Conservation (phyloP, 2,113 vertebrate genomes). For the Paradoxurus hermaphroditus region DNA sequence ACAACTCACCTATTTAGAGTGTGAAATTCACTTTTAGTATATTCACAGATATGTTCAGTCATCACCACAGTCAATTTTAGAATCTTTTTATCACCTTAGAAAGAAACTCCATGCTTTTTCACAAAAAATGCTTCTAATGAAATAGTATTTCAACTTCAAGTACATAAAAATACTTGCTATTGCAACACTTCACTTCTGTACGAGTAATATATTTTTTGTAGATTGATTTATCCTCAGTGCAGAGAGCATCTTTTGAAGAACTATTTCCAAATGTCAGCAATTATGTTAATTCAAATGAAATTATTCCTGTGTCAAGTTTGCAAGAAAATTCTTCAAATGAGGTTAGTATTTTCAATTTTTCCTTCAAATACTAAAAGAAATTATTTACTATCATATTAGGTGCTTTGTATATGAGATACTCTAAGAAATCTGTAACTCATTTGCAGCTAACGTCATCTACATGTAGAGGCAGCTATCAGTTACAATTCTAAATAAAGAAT, state of each 20-base stretch:
- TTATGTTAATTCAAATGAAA: constrained; percentile 78
- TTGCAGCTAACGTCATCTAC: not conserved
- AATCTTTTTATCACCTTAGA: constrained; percentile 3
- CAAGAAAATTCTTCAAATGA: constrained; percentile 74
- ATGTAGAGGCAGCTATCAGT: not conserved
- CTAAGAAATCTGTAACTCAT: constrained; percentile 1
- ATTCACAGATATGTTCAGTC: not conserved
- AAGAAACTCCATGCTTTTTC: not conserved
- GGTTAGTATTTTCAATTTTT: constrained; percentile 69
- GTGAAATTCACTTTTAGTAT: not conserved
- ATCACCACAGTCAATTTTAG: not conserved
- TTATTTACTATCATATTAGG: not conserved
- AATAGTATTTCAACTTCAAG: constrained; percentile 60
- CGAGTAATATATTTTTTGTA: constrained; percentile 63
- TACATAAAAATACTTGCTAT: constrained; percentile 32
- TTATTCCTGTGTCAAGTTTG: constrained; percentile 71
- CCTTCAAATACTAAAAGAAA: constrained; percentile 3
- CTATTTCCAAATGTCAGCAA: constrained; percentile 68
- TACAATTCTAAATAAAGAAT: not conserved
- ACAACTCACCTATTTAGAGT: not conserved
- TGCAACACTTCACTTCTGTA: constrained; percentile 6
- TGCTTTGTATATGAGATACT: not conserved
- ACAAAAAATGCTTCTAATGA: constrained; percentile 62
- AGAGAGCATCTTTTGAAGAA: constrained; percentile 66
- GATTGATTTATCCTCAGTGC: constrained; percentile 74